Conservation (phyloP, 1,140 invertebrate species). For the Papilio glaucus region DNA sequence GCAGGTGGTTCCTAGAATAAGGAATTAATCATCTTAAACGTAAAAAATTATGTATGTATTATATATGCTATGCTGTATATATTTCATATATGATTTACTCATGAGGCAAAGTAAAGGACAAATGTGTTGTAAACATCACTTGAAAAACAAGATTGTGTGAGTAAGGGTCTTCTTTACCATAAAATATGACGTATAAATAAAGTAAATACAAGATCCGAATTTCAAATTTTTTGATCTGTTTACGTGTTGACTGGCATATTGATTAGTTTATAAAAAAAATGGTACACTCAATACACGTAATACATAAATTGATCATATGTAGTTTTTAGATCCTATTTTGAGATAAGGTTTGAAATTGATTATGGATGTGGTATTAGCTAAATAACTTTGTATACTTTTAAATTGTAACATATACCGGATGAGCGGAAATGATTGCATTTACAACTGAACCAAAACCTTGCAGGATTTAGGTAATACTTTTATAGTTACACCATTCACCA, state of each 20-base stretch:
- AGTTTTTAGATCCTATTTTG: too few relatives aligned
- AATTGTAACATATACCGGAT: too few relatives aligned
- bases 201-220: background rate
- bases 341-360: too few relatives aligned
- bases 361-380: too few relatives aligned
- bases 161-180: background rate
- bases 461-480: too few relatives aligned
- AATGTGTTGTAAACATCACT: background rate
- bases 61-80: too few relatives aligned
- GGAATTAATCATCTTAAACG: background rate
- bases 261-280: background rate
- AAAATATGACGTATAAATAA: conserved; percentile 11
- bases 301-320: too few relatives aligned
- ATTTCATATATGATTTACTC: background rate
- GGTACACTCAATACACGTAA: background rate
- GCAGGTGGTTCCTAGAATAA: conserved; percentile 67
- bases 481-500: too few relatives aligned
- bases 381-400: too few relatives aligned
- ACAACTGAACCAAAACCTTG: too few relatives aligned
- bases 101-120: background rate
- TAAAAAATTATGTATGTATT: too few relatives aligned
- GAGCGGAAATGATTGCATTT: too few relatives aligned
- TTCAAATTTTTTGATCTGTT: background rate
- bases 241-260: conserved; percentile 33
- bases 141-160: background rate